Percentiles rank a stretch among this genome's conserved stretches.
Evolutionary conservation across 2,113 vertebrate genomes (phyloP).

Genomic region (Carollia perspicillata): DNA sequence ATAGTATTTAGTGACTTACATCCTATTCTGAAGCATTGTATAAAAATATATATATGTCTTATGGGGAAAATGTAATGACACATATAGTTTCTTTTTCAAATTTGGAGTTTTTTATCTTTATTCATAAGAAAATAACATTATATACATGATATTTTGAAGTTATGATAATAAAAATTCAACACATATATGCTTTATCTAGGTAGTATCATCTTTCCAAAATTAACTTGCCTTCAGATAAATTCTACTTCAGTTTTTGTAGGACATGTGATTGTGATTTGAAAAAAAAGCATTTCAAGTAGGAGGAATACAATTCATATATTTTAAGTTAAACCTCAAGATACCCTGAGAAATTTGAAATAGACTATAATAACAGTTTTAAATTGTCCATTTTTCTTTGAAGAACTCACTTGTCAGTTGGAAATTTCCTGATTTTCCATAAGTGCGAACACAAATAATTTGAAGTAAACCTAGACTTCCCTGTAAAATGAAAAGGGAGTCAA

Average conservation of each 20-base stretch:
- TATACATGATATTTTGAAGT: not conserved
- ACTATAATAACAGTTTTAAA: not conserved
- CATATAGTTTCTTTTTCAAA: not conserved
- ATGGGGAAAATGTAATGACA: not conserved
- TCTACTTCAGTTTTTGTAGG: not conserved
- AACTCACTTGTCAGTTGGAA: conserved; percentile 44
- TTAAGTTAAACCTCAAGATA: conserved; percentile 13
- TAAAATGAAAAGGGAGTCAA: not conserved
- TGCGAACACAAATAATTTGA: not conserved
- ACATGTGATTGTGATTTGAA: conserved; percentile 14
- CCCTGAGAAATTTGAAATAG: not conserved
- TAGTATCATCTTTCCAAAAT: not conserved
- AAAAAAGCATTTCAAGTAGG: not conserved
- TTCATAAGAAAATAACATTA: not conserved
- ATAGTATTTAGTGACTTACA: not conserved
- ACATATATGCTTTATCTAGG: not conserved
- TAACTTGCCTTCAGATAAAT: not conserved
- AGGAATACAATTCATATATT: not conserved
- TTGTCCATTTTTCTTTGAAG: conserved; percentile 13
- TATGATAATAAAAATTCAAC: not conserved
- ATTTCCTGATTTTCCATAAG: conserved; percentile 43
- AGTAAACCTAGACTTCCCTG: not conserved
- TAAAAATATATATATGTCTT: not conserved
- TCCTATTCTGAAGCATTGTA: not conserved
- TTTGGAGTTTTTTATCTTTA: not conserved